Percentiles rank a stretch among this genome's conserved stretches.
Evolutionary conservation across 2,797 vertebrate species (phyloP).

Genomic region (Enteromius thamalakanensis): DNA sequence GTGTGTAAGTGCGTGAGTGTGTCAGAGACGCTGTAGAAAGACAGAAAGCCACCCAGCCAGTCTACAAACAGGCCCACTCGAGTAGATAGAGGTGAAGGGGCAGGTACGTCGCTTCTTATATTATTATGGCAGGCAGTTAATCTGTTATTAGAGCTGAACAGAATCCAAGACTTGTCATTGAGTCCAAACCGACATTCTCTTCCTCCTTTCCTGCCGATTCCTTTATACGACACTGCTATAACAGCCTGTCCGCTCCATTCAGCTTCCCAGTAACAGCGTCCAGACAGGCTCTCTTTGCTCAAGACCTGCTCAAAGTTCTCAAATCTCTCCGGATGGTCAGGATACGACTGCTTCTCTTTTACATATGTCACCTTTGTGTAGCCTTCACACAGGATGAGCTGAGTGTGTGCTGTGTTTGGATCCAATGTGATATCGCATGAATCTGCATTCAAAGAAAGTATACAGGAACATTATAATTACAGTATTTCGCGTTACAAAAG

Average conservation of each 20-base stretch:
- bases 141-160: background rate
- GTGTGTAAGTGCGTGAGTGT: slow-evolving; percentile 36
- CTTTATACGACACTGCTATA: background rate
- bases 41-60: slow-evolving; percentile 1
- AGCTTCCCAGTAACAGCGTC: slow-evolving; percentile 26
- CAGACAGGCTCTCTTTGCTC: slow-evolving; percentile 5
- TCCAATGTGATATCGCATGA: background rate
- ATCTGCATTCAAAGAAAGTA: background rate
- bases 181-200: slow-evolving; percentile 8
- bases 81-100: background rate
- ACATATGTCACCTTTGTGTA: background rate
- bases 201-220: slow-evolving; percentile 1
- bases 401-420: background rate
- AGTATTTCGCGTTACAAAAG: background rate
- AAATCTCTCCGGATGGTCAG: background rate
- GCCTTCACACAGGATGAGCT: background rate
- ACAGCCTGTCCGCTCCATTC: background rate
- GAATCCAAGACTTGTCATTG: background rate
- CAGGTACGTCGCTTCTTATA: background rate
- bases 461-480: background rate
- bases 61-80: slow-evolving; percentile 21
- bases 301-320: background rate
- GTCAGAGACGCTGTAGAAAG: slow-evolving; percentile 17
- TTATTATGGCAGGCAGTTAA: slow-evolving; percentile 22
- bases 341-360: background rate